Percentiles rank a stretch among this genome's conserved stretches.
phyloP scores from a whole-genome alignment of 2,113 vertebrate species.

The Leptobrachium leishanense region DNA sequence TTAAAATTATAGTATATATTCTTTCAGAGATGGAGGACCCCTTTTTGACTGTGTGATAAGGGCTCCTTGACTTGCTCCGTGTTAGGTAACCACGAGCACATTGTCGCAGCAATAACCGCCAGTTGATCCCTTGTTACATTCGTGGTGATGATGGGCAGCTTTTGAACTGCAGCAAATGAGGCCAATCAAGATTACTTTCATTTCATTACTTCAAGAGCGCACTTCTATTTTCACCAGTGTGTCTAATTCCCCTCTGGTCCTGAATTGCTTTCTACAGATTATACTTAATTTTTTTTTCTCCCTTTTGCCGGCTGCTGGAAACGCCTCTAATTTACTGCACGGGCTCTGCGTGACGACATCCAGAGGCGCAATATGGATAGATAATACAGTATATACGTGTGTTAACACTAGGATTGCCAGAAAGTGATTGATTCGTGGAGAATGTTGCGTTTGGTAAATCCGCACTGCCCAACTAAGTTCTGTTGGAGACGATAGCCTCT shows the following conservation, averaged over 20 bases:
- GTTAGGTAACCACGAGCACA: constrained; percentile 1
- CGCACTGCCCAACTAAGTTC: too few relatives aligned
- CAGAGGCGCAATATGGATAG: neutral
- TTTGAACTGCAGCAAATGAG: constrained; percentile 64
- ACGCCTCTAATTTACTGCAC: neutral
- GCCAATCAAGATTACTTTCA: constrained; percentile 64
- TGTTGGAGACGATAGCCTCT: too few relatives aligned
- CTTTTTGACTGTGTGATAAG: neutral
- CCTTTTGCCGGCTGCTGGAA: constrained; percentile 41
- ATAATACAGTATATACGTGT: too few relatives aligned
- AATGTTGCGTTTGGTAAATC: too few relatives aligned
- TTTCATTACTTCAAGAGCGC: constrained; percentile 67
- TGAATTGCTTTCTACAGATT: constrained; percentile 55
- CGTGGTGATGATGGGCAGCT: constrained; percentile 58
- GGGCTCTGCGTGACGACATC: neutral
- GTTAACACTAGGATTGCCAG: too few relatives aligned
- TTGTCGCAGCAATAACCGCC: constrained; percentile 35
- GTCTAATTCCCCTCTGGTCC: constrained; percentile 60
- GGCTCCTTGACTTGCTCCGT: constrained; percentile 24
- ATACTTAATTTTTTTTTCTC: constrained; percentile 45
- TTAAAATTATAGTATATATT: neutral
- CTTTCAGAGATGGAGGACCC: neutral
- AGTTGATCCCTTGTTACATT: constrained; percentile 52
- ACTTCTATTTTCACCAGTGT: constrained; percentile 59
- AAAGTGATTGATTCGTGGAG: too few relatives aligned